Conservation (phyloP, 2,888 invertebrate species). For the Cerastis leucographa region DNA sequence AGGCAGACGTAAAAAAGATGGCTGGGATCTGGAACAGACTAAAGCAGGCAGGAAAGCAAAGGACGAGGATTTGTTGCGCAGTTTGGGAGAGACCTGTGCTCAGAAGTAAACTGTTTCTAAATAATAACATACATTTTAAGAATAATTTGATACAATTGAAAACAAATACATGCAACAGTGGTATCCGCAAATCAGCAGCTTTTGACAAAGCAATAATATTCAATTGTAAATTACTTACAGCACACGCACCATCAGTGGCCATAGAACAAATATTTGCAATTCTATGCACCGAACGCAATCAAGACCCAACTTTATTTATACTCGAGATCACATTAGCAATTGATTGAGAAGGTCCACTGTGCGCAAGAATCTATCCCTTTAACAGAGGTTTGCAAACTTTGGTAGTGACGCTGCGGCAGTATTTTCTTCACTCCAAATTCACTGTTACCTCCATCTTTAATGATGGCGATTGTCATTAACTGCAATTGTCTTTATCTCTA, state of each 20-base stretch:
- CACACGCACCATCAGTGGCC: constrained; percentile 45
- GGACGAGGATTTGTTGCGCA: neutral
- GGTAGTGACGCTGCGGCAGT: neutral
- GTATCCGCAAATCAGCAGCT: constrained; percentile 11
- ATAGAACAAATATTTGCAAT: constrained; percentile 61
- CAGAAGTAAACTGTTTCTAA: neutral
- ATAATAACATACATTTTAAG: neutral
- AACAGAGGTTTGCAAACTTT: neutral
- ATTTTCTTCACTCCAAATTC: neutral
- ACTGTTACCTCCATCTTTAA: neutral
- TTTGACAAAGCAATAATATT: constrained; percentile 45
- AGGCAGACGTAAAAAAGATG: neutral
- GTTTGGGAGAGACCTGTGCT: neutral
- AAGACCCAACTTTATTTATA: constrained; percentile 63
- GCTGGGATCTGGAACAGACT: neutral
- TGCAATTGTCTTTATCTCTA: neutral
- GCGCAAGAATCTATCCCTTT: neutral
- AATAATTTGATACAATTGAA: neutral
- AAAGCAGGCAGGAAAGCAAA: neutral
- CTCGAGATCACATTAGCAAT: neutral
- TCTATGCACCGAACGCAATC: constrained; percentile 71
- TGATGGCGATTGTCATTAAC: neutral
- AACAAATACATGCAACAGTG: constrained; percentile 8
- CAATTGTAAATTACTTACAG: constrained; percentile 39
- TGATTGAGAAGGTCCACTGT: constrained; percentile 2